Evolutionary conservation across 1,140 invertebrate species (phyloP).

Genomic region (Lysiphlebus fabarum): DNA sequence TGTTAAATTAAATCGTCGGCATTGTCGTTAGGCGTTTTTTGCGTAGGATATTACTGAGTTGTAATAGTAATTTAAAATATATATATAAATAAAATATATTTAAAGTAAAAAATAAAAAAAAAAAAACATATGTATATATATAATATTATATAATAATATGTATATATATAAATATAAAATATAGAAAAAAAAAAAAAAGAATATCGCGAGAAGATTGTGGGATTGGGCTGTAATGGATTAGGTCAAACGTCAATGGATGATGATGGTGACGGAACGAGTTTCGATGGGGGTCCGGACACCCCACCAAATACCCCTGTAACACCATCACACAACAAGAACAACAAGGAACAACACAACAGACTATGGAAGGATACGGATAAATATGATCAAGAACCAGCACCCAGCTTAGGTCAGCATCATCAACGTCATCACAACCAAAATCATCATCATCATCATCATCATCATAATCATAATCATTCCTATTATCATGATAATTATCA

Average conservation of each 20-base stretch:
- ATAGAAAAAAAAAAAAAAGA: slow-evolving; percentile 33
- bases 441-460: slow-evolving; percentile 29
- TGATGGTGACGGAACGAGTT: slow-evolving; percentile 53
- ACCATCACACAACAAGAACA: slow-evolving; percentile 47
- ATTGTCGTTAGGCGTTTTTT: slow-evolving; percentile 51
- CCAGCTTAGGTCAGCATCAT: slow-evolving; percentile 49
- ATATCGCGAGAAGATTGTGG: slow-evolving; percentile 43
- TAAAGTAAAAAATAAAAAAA: not conserved
- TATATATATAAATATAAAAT: slow-evolving; percentile 1
- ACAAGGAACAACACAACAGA: slow-evolving; percentile 38
- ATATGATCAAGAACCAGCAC: slow-evolving; percentile 40
- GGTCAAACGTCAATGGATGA: slow-evolving; percentile 56
- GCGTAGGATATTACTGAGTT: slow-evolving; percentile 37
- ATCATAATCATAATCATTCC: slow-evolving; percentile 9
- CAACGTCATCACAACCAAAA: slow-evolving; percentile 35
- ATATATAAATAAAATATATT: not conserved
- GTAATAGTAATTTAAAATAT: not conserved
- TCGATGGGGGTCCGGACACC: slow-evolving; percentile 59
- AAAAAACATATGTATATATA: too few relatives aligned
- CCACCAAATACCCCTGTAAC: slow-evolving; percentile 57
- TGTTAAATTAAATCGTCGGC: slow-evolving; percentile 38
- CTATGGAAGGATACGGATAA: slow-evolving; percentile 35
- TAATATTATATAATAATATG: not conserved
- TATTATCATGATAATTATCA: slow-evolving; percentile 20
- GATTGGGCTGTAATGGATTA: slow-evolving; percentile 55